These are phyloP conservation scores for Paradisaea rubra DNA, from an alignment of 2,113 vertebrate species.

Conservation along the genomic window DNA sequence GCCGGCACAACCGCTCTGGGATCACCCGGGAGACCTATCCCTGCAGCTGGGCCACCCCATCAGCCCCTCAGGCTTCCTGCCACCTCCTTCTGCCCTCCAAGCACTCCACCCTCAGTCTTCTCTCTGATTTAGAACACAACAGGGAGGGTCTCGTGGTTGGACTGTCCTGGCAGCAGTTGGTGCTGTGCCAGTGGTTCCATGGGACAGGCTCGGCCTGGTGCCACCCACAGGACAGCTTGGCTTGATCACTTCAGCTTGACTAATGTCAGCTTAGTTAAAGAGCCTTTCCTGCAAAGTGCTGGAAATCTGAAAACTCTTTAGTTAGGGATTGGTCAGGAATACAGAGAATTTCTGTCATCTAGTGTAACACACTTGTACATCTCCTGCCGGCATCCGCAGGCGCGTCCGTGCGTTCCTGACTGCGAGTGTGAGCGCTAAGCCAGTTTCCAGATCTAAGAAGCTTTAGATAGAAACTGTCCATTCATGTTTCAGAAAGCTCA, in stretches of 20 bases:
- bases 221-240: neutral
- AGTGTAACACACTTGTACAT: neutral
- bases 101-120: neutral
- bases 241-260: neutral
- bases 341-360: conserved; percentile 3
- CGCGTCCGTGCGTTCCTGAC: rapidly evolving
- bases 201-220: neutral
- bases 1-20: rapidly evolving
- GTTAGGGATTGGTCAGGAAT: neutral
- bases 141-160: neutral
- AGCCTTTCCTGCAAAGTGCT: neutral
- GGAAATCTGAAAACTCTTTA: neutral
- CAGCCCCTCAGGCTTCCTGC: neutral
- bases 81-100: neutral
- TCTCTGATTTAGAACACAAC: neutral
- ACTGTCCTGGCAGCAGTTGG: neutral
- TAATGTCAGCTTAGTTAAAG: conserved; percentile 23
- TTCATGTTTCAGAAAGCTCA: conserved; percentile 20
- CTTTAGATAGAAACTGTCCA: conserved; percentile 41
- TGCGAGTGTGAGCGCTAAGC: neutral
- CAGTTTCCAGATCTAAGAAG: conserved; percentile 13
- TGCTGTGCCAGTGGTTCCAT: neutral
- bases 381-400: neutral
- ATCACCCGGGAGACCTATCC: neutral
- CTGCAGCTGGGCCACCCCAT: neutral